Evolutionary conservation across 2,113 vertebrate species (phyloP).

Genomic region (Trematocara stigmaticum): DNA sequence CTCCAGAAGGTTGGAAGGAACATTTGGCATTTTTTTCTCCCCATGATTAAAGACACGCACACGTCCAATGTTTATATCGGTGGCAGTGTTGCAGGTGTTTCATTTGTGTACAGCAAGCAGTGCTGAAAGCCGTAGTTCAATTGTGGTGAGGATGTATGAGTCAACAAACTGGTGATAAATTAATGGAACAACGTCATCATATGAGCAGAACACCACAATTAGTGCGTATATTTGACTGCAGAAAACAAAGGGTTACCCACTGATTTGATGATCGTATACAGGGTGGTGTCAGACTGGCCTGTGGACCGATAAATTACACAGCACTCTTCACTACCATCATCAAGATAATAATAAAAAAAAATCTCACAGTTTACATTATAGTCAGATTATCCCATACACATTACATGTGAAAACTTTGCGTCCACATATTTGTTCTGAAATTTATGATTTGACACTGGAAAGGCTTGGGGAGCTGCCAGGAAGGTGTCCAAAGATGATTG

Average conservation of each 20-base stretch:
- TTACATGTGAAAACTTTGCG: not conserved
- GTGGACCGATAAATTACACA: not conserved
- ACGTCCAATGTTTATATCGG: not conserved
- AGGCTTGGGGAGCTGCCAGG: constrained; percentile 97
- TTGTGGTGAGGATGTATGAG: not conserved
- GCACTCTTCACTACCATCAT: not conserved
- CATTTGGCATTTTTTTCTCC: not conserved
- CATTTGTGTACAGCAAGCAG: not conserved
- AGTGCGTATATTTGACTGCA: not conserved
- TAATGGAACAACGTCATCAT: not conserved
- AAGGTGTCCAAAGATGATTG: constrained; percentile 99
- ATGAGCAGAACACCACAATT: not conserved
- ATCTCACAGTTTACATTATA: not conserved
- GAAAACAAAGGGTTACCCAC: not conserved
- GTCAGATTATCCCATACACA: not conserved
- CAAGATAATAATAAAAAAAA: not conserved
- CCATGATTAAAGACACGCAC: not conserved
- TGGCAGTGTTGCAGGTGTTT: not conserved
- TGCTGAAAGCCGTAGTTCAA: not conserved
- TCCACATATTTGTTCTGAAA: constrained; percentile 16
- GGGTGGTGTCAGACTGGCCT: not conserved
- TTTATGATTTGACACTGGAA: constrained; percentile 17
- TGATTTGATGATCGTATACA: not conserved
- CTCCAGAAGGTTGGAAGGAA: constrained; percentile 85
- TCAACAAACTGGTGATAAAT: not conserved